These are phyloP conservation scores for Tonatia bakeri DNA, from an alignment of 2,113 vertebrate genomes.

Conservation along the genomic window DNA sequence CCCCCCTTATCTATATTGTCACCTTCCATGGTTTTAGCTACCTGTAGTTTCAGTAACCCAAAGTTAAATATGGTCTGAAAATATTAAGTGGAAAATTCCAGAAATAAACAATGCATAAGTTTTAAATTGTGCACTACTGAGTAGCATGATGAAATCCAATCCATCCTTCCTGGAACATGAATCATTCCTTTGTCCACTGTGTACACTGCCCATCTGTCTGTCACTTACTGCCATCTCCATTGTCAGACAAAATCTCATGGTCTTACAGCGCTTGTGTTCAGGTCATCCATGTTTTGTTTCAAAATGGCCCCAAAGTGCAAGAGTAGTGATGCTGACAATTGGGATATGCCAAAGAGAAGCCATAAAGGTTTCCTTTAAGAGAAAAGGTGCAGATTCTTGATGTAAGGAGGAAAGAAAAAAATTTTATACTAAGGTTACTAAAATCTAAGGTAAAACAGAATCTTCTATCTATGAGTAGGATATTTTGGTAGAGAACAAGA, in stretches of 20 bases:
- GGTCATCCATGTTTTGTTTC: background rate
- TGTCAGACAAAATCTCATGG: background rate
- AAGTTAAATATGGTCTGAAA: background rate
- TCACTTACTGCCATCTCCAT: background rate
- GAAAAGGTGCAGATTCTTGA: background rate
- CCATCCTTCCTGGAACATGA: background rate
- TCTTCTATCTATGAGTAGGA: background rate
- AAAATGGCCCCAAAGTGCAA: background rate
- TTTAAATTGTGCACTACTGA: background rate
- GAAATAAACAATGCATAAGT: background rate
- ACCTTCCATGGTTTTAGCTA: background rate
- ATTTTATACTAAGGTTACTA: background rate
- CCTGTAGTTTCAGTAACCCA: background rate
- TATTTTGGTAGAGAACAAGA: background rate
- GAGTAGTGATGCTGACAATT: background rate
- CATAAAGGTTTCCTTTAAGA: background rate
- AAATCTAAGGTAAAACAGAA: background rate
- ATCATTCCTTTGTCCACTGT: too few species aligned
- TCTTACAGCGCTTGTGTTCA: background rate
- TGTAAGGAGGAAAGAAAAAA: background rate
- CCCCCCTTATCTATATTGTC: background rate
- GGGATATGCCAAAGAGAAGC: background rate
- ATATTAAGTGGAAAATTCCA: background rate
- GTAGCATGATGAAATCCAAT: background rate
- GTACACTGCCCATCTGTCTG: too few species aligned